Evolutionary conservation across 2,888 invertebrate species (phyloP).

Genomic region (Pomacea canaliculata): DNA sequence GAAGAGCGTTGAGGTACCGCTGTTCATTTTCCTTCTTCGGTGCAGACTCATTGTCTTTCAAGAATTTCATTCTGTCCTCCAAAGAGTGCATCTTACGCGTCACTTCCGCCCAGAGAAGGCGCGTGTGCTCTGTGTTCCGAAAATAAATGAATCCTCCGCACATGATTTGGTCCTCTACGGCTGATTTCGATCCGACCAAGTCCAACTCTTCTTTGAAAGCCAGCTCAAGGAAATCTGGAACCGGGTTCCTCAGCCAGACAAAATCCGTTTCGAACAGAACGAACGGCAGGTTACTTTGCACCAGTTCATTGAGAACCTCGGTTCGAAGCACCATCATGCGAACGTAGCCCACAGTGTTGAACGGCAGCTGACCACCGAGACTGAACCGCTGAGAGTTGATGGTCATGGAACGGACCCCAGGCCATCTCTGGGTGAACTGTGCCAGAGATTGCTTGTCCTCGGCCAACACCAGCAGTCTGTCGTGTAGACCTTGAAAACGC

Average conservation of each 20-base stretch:
- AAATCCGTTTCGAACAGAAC: constrained; percentile 9
- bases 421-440: background rate
- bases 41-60: too few relatives aligned
- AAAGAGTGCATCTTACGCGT: background rate
- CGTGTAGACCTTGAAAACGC: background rate
- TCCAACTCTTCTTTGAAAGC: background rate
- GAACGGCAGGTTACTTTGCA: background rate
- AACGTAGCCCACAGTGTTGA: constrained; percentile 3
- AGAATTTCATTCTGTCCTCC: too few relatives aligned
- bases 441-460: background rate
- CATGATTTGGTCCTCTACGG: background rate
- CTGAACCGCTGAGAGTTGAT: background rate
- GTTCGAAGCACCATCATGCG: background rate
- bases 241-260: constrained; percentile 4
- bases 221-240: background rate
- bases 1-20: too few relatives aligned
- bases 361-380: background rate
- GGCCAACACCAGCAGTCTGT: background rate
- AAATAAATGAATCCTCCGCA: constrained; percentile 10
- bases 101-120: constrained; percentile 3
- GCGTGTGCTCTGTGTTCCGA: constrained; percentile 3
- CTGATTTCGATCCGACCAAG: constrained; percentile 4
- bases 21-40: too few relatives aligned
- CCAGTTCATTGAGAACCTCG: background rate
- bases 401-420: background rate